Base-by-base conservation (phyloP, 2,888 invertebrate species). In the Mesorhabditis sp. region DNA sequence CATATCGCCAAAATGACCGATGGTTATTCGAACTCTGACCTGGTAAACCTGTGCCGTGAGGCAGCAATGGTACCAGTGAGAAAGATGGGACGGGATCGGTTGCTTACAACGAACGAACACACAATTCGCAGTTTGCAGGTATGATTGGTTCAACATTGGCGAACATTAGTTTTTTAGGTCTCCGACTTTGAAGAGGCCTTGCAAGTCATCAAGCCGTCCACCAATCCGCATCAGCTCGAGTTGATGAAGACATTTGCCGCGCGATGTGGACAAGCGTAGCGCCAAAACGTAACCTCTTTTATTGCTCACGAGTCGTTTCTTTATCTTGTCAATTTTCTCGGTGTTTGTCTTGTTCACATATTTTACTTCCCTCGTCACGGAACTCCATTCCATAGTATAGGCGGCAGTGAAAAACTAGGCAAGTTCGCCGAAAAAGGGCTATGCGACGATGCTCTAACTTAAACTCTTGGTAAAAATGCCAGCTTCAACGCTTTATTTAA, bases 11-110 rank as follows among this genome's bases (percentile, higher is more conserved):
- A 91, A 66, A 88, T 92, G 70, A 95, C 96, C 0, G 94, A 95
- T 78, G 95, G 95, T 4, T 98, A 97, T 88, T 96, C 95, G 4
- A 95, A 94, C 72, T 94, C 94, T 84, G 98, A 98, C 89, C 90
- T 98, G 80, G 95, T 95, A 5, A 93, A 93, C 70, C 89, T 98
- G 69, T 96, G 96, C 66, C 92, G 95, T 85, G 97, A 98, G 89
- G 96, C 97, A 43, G 96, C 98, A 4, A 90, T 97, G 71, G 95
- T 94, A 70, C 97, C 97, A 6, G 69, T 77, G 10, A 68, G 78
- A 28, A 67, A 65, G 15, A 74, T 79, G 6, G 77, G 76, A 44
- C 70, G 70, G 41, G 71, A 69, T 4, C 71, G 70, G 28, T 58
- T 78, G 2, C 67, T 67, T 1, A 70, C 61, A 45, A 74, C 76